Base-by-base conservation (phyloP, 2,113 vertebrate genomes). In the Scalopus aquaticus region DNA sequence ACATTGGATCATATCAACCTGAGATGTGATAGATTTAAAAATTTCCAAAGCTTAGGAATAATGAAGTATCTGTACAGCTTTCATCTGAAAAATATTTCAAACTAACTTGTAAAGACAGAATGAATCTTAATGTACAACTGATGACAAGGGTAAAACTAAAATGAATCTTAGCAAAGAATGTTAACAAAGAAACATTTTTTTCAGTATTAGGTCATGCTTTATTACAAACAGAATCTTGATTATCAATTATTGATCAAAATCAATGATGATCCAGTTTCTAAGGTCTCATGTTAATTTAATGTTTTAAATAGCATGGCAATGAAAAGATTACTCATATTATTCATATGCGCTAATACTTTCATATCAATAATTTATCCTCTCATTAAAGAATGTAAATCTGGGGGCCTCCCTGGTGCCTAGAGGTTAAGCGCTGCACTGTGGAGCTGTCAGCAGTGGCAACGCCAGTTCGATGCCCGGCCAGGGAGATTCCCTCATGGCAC, bases 211-310 rank as follows among this genome's bases (percentile, higher is more conserved):
- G 20, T 30, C 6, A 37, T 58, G 30, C 88, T 44, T 82, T 74
- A 70, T n/a, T 54, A 0, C 2, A 90, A 89, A 44, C 1, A 26
- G 1, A 94, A 51, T 17, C 42, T 37, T 44, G 17, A 26, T 77
- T 51, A 28, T 58, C 44, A 83, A 92, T 69, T 80, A 84, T 39
- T 88, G 24, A 94, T 51, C 8, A 85, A 81, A 92, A 86, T 44
- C 49, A 92, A 67, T 69, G 17, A 74, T 80, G 9, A 83, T 76
- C 13, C 8, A 89, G 28, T 83, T 93, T 4, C 6, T 76, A 54
- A 82, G 35, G 49, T 67, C 4, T 49, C 35, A 74, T 69, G 30
- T 83, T 37, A 80, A 60, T 91, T 86, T 17, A 84, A 78, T 69
- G 12, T 69, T 76, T 65, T 12, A 30, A 90, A n/a, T 88, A 72